These are phyloP conservation scores for Loris lydekkerianus DNA, from an alignment of 2,797 vertebrate species.

Conservation along the genomic window DNA sequence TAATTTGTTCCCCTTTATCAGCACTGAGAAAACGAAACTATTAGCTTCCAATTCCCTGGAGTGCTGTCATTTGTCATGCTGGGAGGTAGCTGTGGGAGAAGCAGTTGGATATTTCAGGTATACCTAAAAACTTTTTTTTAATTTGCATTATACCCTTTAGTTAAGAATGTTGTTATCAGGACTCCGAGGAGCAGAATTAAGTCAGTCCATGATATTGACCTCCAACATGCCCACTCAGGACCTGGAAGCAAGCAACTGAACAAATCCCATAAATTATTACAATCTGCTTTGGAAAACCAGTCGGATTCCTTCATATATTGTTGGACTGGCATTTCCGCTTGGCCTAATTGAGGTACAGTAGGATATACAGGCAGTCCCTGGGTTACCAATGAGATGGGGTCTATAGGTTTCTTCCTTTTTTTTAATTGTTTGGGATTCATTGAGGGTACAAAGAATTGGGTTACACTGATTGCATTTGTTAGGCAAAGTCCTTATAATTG, in stretches of 20 bases:
- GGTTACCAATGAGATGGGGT: too few species aligned
- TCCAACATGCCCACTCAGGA: background rate
- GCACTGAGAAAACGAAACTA: constrained; percentile 33
- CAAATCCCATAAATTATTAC: background rate
- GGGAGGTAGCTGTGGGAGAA: background rate
- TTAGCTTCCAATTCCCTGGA: background rate
- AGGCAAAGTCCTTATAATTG: too few species aligned
- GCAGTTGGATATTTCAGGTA: background rate
- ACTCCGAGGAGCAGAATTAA: background rate
- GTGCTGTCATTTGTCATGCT: background rate
- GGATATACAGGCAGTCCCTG: background rate
- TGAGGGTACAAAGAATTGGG: too few species aligned
- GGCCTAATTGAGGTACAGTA: background rate
- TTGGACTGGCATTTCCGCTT: background rate
- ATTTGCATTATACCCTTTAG: background rate
- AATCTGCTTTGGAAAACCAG: background rate
- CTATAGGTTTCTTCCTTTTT: too few species aligned
- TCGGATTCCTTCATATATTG: background rate
- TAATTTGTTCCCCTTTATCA: constrained; percentile 65
- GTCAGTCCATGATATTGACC: background rate
- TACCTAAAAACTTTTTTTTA: background rate
- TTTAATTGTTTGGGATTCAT: too few species aligned
- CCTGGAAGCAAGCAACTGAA: background rate
- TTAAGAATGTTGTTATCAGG: background rate
- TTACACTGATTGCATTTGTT: too few species aligned